Evolutionary conservation across 2,888 invertebrate genomes (phyloP), one percentile per base, ranked within the genome.

Genomic region (Leistus spinibarbis): DNA sequence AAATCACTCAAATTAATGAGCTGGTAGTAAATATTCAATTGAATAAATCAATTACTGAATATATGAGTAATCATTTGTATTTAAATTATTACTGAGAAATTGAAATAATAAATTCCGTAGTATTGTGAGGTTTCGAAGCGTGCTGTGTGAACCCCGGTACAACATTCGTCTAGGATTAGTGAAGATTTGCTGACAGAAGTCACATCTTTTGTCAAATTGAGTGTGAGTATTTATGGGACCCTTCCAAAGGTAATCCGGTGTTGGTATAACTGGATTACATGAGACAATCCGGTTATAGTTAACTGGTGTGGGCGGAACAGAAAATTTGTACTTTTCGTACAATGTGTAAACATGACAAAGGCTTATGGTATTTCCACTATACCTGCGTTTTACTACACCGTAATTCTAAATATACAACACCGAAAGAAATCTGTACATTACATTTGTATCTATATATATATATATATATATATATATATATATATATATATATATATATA

Each of bases 131-230:
- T 57, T 57, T 13, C 7, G 19, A 57, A 60, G 60, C 60, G 60
- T 60, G 60, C 2, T 60, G 60, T 60, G 60, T 9, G 10, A 19
- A 60, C 60, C 22, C 22, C 20, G 17, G 54, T 17, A 23, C 9
- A 19, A 74, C 74, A 74, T 74, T 74, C 67, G 74, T 60, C n/a
- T 16, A 63, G 74, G 74, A 74, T 74, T 74, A 74, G 62, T n/a
- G 23, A 62, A 74, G 67, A 67, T 68, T 68, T 74, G 67, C 23
- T 74, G 68, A 68, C 74, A 74, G 62, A 68, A 74, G 74, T 74
- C 68, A 57, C 40, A 67, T 74, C 68, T 54, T 68, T 74, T 74
- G 74, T 74, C 74, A 74, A 74, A 68, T 67, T 62, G 68, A 68
- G 67, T 63, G 67, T 68, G 53, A 68, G 74, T 74, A 74, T 74